phyloP scores from a whole-genome alignment of 2,797 vertebrate genomes.

The Channa striata region DNA sequence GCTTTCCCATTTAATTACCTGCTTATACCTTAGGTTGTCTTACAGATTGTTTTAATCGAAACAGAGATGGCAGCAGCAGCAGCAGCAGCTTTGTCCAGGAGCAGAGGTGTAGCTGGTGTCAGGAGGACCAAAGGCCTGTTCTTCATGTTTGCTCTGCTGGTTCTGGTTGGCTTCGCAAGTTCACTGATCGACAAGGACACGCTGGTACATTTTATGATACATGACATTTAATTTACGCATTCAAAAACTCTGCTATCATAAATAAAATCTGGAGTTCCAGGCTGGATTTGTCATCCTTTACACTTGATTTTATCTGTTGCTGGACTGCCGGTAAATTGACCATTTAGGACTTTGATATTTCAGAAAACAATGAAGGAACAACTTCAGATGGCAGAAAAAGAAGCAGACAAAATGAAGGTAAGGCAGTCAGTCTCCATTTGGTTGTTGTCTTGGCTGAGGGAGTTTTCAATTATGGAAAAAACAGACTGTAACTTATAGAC shows the following conservation, averaged over 20 bases:
- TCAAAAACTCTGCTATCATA: too few species aligned
- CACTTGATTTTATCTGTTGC: too few species aligned
- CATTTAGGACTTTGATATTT: not conserved
- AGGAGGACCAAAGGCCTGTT: not conserved
- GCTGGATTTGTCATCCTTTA: too few species aligned
- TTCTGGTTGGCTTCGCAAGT: conserved; percentile 8
- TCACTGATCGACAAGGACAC: rapidly evolving
- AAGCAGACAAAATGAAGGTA: not conserved
- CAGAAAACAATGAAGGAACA: not conserved
- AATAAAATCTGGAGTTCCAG: too few species aligned
- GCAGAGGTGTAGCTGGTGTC: conserved; percentile 10
- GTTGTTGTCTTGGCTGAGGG: too few species aligned
- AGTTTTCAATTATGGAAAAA: too few species aligned
- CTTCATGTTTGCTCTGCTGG: conserved; percentile 36
- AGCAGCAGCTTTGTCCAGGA: conserved; percentile 4
- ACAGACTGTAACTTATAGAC: too few species aligned
- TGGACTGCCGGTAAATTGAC: too few species aligned
- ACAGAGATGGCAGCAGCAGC: conserved; percentile 37
- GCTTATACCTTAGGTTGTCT: too few species aligned
- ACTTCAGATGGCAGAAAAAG: not conserved
- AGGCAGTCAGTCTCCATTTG: too few species aligned
- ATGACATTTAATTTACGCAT: not conserved
- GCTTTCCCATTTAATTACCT: too few species aligned
- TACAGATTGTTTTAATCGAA: not conserved
- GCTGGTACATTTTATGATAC: conserved; percentile 17